Conservation (phyloP, 2,113 vertebrate species). For the Campylomormyrus tamandua region DNA sequence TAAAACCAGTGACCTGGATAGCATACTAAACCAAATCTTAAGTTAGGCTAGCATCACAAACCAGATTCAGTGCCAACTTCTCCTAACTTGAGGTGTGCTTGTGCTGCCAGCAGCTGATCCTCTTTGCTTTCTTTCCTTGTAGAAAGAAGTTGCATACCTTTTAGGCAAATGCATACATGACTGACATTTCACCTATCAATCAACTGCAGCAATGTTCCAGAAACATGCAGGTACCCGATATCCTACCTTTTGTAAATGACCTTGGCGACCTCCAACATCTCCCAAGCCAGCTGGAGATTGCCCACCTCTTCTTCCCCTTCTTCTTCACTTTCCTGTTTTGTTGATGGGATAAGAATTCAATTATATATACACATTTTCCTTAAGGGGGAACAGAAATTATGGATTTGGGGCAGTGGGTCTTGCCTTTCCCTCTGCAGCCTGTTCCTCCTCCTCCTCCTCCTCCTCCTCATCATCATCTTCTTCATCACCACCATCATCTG, state of each 20-base stretch:
- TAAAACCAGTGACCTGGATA: not conserved
- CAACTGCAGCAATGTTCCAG: not conserved
- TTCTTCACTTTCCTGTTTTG: slow-evolving; percentile 79
- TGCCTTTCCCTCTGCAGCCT: slow-evolving; percentile 68
- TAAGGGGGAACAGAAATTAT: too few relatives aligned
- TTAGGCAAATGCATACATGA: not conserved
- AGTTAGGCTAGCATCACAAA: slow-evolving; percentile 36
- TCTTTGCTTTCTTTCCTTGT: slow-evolving; percentile 68
- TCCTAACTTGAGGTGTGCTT: slow-evolving; percentile 73
- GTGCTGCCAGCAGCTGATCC: slow-evolving; percentile 69
- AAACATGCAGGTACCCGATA: not conserved
- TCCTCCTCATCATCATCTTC: slow-evolving; percentile 77
- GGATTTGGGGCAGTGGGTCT: slow-evolving; percentile 12
- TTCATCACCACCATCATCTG: slow-evolving; percentile 41
- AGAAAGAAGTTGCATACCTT: not conserved
- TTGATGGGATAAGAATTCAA: too few relatives aligned
- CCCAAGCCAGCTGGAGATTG: slow-evolving; percentile 94
- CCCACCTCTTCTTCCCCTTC: slow-evolving; percentile 81
- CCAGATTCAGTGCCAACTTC: slow-evolving; percentile 78
- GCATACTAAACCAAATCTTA: not conserved
- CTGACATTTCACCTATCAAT: not conserved
- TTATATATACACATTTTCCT: not conserved
- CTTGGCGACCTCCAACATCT: slow-evolving; percentile 95
- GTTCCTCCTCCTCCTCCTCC: slow-evolving; percentile 71
- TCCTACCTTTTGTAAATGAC: slow-evolving; percentile 88